A percentile compares a stretch with the other conserved stretches of the same genome.
phyloP scores from a whole-genome alignment of 1,140 invertebrate genomes.

The Catajapyx aquilonaris region DNA sequence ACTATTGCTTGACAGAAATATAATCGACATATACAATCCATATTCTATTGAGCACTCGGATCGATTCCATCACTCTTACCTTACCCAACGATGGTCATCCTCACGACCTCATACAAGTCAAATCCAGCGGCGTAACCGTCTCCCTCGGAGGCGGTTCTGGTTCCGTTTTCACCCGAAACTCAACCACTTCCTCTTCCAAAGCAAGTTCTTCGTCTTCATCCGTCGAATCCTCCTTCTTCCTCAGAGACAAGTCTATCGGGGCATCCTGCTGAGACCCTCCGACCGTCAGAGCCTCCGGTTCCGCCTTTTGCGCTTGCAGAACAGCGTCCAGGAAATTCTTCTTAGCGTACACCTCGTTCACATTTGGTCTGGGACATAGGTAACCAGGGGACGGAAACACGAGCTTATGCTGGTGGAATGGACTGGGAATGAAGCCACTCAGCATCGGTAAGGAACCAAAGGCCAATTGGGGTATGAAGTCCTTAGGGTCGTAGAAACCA shows the following conservation, averaged over 20 bases:
- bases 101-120: too few relatives aligned
- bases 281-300: constrained; percentile 15
- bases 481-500: constrained; percentile 5
- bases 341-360: constrained; percentile 32
- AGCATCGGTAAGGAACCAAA: too few relatives aligned
- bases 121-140: too few relatives aligned
- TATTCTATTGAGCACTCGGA: too few relatives aligned
- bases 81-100: too few relatives aligned
- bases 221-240: constrained; percentile 1
- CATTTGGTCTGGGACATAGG: neutral
- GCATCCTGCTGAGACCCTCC: constrained; percentile 13
- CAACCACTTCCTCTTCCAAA: neutral
- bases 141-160: too few relatives aligned
- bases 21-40: too few relatives aligned
- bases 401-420: constrained; percentile 9
- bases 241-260: constrained; percentile 12
- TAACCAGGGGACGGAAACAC: constrained; percentile 2
- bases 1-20: too few relatives aligned
- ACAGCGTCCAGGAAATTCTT: constrained; percentile 47
- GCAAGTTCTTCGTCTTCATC: neutral
- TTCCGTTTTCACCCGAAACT: too few relatives aligned
- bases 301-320: constrained; percentile 36
- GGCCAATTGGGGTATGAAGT: too few relatives aligned
- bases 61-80: too few relatives aligned
- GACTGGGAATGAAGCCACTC: constrained; percentile 5